phyloP scores from a whole-genome alignment of 2,113 vertebrate species.

The Alaudala cheleensis region DNA sequence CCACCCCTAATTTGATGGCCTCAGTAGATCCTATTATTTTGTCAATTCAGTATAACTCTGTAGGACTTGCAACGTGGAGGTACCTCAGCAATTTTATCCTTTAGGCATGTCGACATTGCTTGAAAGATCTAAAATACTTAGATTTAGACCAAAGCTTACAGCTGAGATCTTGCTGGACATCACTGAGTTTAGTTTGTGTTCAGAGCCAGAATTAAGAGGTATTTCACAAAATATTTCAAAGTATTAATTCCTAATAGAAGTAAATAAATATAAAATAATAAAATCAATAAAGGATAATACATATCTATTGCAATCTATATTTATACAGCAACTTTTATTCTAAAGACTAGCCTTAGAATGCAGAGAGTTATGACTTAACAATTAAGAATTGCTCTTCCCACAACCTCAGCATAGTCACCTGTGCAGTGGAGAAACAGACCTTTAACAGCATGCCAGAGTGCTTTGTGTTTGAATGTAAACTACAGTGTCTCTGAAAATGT shows the following conservation, averaged over 20 bases:
- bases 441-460: neutral
- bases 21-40: neutral
- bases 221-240: neutral
- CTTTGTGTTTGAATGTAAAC: neutral
- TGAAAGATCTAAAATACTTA: neutral
- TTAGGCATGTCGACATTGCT: neutral
- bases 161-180: neutral
- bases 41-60: neutral
- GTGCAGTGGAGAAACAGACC: neutral
- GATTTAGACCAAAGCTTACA: neutral
- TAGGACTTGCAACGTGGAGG: rapidly evolving
- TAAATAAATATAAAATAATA: neutral
- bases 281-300: neutral
- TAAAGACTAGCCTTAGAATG: neutral
- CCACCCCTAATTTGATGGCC: neutral
- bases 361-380: neutral
- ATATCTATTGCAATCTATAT: neutral
- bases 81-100: neutral
- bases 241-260: neutral
- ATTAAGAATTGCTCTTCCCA: neutral
- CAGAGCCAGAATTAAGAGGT: neutral
- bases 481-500: neutral
- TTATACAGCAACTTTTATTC: neutral
- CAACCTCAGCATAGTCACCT: neutral
- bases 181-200: neutral